Evolutionary conservation across 2,797 vertebrate genomes (phyloP).

Genomic region (Eulemur albifrons): DNA sequence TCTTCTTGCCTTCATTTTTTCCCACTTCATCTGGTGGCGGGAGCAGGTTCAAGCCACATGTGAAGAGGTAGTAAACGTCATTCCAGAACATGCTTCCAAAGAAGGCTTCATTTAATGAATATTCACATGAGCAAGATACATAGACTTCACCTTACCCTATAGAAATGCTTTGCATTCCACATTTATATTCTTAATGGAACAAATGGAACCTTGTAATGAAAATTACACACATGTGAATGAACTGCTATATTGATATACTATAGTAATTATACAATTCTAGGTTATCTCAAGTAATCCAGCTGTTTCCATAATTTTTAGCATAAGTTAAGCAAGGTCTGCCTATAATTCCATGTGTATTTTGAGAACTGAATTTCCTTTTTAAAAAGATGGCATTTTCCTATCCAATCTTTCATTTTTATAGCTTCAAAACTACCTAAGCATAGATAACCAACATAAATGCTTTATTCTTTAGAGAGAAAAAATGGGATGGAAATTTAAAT

Average conservation of each 20-base stretch:
- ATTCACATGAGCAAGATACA: background rate
- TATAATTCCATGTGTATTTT: background rate
- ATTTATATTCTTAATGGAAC: background rate
- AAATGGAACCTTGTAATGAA: background rate
- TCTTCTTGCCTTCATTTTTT: background rate
- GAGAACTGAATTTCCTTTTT: background rate
- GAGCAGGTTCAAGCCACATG: background rate
- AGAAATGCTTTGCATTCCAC: background rate
- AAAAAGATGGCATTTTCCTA: background rate
- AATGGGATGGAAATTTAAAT: background rate
- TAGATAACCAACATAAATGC: background rate
- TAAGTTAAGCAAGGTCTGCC: background rate
- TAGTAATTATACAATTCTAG: background rate
- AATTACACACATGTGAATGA: background rate
- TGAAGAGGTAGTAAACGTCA: background rate
- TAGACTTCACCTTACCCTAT: background rate
- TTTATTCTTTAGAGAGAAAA: background rate
- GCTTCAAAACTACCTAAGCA: background rate
- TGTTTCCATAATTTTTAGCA: background rate
- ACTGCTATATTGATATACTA: background rate
- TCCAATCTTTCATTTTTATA: background rate
- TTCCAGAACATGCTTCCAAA: background rate
- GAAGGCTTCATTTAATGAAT: background rate
- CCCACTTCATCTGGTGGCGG: background rate
- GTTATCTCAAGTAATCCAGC: background rate